Evolutionary conservation across 2,113 vertebrate species (phyloP).

Genomic region (Nymphicus hollandicus): DNA sequence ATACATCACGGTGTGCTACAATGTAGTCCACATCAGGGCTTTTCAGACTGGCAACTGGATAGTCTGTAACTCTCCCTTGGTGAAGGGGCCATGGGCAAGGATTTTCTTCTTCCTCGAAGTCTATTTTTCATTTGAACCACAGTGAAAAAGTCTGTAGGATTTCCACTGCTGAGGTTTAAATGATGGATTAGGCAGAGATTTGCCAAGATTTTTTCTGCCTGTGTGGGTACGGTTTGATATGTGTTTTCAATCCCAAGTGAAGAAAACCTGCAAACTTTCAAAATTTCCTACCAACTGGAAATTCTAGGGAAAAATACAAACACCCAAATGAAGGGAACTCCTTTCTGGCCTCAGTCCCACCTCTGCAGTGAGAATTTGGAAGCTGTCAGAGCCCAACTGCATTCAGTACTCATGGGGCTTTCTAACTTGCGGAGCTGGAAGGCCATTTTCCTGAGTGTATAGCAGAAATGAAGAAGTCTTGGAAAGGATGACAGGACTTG

Average conservation of each 20-base stretch:
- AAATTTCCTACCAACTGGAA: not conserved
- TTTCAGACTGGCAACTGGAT: not conserved
- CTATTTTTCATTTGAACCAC: not conserved
- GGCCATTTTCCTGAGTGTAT: not conserved
- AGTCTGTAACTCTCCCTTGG: not conserved
- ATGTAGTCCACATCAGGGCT: not conserved
- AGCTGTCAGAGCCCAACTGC: not conserved
- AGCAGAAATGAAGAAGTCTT: not conserved
- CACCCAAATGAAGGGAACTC: not conserved
- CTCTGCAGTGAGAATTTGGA: not conserved
- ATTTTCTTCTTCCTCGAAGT: not conserved
- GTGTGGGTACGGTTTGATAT: not conserved
- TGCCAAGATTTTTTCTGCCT: not conserved
- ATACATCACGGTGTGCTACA: not conserved
- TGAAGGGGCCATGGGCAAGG: not conserved
- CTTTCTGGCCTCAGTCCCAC: not conserved
- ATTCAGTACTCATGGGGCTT: not conserved
- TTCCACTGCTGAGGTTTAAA: not conserved
- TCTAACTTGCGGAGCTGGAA: not conserved
- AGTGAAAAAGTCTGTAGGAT: not conserved
- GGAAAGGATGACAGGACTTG: not conserved
- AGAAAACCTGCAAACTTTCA: not conserved
- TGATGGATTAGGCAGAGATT: not conserved
- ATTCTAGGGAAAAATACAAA: not conserved
- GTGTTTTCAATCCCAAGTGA: not conserved